Percentiles rank a stretch among this genome's conserved stretches.
These are phyloP conservation scores for Anarhynchus alexandrinus DNA, from an alignment of 2,113 vertebrate genomes.

Conservation along the genomic window DNA sequence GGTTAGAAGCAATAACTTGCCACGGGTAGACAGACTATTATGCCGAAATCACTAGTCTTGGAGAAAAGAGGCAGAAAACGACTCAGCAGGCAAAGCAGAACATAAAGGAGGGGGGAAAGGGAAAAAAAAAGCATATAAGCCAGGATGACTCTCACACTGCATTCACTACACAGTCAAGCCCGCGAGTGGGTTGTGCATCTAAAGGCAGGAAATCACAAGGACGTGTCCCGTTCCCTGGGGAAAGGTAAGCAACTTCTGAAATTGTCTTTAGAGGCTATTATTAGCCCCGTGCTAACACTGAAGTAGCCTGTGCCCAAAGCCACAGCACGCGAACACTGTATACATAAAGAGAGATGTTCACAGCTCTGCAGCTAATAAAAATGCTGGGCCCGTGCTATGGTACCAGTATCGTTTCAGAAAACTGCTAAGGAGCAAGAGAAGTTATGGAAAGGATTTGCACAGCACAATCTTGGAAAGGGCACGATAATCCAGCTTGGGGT, in stretches of 20 bases:
- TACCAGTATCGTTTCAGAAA: neutral
- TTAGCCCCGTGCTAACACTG: neutral
- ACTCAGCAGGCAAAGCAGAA: neutral
- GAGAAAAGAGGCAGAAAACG: neutral
- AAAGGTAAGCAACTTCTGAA: neutral
- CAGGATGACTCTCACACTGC: neutral
- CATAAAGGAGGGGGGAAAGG: neutral
- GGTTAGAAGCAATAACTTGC: neutral
- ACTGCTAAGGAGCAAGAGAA: neutral
- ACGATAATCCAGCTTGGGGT: neutral
- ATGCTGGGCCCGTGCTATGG: neutral
- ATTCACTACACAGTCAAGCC: neutral
- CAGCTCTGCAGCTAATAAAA: neutral
- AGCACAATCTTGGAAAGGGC: neutral
- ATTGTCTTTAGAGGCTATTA: neutral
- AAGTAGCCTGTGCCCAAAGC: neutral
- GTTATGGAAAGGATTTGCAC: neutral
- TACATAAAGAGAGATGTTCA: neutral
- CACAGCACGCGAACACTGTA: rapidly evolving
- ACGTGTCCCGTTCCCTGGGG: neutral
- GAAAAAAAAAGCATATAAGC: neutral
- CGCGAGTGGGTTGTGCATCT: neutral
- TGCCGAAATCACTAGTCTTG: neutral
- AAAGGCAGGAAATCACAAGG: neutral
- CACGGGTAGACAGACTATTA: neutral